These are phyloP conservation scores for Eilema sororculum DNA, from an alignment of 2,888 invertebrate genomes.

Conservation along the genomic window DNA sequence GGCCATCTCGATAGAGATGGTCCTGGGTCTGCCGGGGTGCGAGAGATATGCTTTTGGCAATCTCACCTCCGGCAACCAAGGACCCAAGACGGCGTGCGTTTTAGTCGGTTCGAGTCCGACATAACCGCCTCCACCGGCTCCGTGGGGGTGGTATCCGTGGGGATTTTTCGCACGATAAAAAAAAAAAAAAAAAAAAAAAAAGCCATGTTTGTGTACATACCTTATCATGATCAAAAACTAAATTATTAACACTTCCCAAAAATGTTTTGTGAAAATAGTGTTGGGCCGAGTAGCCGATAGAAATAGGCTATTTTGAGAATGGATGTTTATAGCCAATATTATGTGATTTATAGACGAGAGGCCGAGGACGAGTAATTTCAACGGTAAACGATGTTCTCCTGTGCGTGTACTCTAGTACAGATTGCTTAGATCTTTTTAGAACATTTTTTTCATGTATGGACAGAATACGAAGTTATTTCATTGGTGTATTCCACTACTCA, in stretches of 20 bases:
- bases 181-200: no score
- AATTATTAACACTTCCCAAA: slow-evolving; percentile 7
- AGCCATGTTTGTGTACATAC: not conserved
- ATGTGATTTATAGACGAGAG: slow-evolving; percentile 45
- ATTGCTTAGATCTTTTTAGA: slow-evolving; percentile 3
- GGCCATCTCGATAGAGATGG: no score
- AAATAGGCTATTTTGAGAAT: slow-evolving; percentile 46
- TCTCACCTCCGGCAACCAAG: no score
- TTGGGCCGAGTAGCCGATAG: slow-evolving; percentile 19
- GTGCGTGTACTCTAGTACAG: slow-evolving; percentile 5
- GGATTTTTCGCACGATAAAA: no score
- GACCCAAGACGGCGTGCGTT: no score
- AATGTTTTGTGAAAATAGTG: slow-evolving; percentile 10
- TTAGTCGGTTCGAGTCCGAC: no score
- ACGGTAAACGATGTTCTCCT: slow-evolving; percentile 34
- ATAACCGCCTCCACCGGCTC: no score
- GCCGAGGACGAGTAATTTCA: slow-evolving; percentile 39
- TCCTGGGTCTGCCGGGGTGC: no score
- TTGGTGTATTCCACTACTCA: no score
- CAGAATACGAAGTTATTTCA: not conserved
- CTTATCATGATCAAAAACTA: not conserved
- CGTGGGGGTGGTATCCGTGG: no score
- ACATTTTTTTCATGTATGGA: not conserved
- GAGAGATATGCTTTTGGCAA: no score
- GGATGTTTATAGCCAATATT: slow-evolving; percentile 49